Evolutionary conservation across 1,140 invertebrate species (phyloP), one percentile per base, ranked within the genome.

Genomic region (Gyrodactylus salaris): DNA sequence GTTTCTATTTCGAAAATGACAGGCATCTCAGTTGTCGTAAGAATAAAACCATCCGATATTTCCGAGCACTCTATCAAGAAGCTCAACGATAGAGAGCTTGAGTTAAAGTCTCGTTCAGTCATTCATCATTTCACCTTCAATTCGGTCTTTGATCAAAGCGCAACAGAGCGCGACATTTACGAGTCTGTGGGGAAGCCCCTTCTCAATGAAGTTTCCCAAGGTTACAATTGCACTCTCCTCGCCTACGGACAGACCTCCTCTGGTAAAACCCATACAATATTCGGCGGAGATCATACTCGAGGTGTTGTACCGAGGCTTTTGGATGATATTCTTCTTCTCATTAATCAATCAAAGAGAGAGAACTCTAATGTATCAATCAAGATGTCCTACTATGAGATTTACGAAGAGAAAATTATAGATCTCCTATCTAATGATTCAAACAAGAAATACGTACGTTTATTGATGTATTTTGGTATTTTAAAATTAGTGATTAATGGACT

Each of bases 141-240:
- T 54, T 54, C 34, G 7, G n/a, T 54, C n/a, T n/a, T 54, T 54
- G 34, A 54, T 54, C 34, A 54, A 54, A 54, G 81, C 76, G 78
- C 80, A 23, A 78, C 77, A 76, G 79, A 85, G 79, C 78, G 80
- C 75, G 76, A 76, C 72, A 83, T 86, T 7, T 86, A 84, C 77
- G 76, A 83, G 25, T 83, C 86, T 76, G 78, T 86, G 1, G 85
- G 85, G 0, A 77, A 81, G 74, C 83, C 82, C 22, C 82, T 86
- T 7, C 75, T 86, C 16, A 78, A 84, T 68, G 85, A 86, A 79
- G 85, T 85, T 2, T 85, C 84, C 82, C 81, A 84, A 76, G 85
- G 84, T 1, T 85, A 84, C 76, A 85, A 85, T 77, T 81, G 83
- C 68, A 82, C 83, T 1, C 76, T 86, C 16, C 84, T 85, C 77